Base-by-base conservation (phyloP, 2,888 invertebrate species). In the Balanococcus diminutus region DNA sequence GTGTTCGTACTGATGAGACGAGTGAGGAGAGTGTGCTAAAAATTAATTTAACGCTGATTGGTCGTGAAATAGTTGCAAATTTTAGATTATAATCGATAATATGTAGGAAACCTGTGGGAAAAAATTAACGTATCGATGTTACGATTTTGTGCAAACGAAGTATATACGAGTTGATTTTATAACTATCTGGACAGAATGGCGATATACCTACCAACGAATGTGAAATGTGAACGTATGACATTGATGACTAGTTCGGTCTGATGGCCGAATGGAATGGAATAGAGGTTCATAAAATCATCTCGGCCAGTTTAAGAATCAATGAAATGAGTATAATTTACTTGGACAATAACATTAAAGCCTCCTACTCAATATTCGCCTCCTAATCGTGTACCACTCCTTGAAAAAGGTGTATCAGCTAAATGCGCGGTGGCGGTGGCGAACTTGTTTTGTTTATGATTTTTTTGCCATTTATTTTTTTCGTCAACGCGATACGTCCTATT, bases 341-440 rank as follows among this genome's bases (percentile, higher is more conserved):
- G 31, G 25, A 72, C 72, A 72, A 72, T 72, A 72, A 72, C 72
- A 72, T 72, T 72, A 72, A n/a, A 72, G 72, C 72, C 72, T 72
- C 72, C 72, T 72, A 72, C 72, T 72, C 31, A 72, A 72, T 72
- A 31, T 72, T 72, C 72, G 72, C 72, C 72, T 72, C 72, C 72
- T 31, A 72, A 72, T 31, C 72, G 25, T 31, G 72, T 72, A 72
- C 72, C 72, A 72, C 72, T 72, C 72, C 72, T 72, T 14, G 25
- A 72, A 56, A n/a, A 56, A 72, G 72, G 31, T 72, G 84, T 84
- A 67, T 72, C 67, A 28, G 39, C 25, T 39, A 39, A 39, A 72
- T 72, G 11, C 72, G 72, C 22, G 84, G n/a, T 8, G 36, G 36
- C 36, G 36, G 36, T 36, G 42, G 42, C 42, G 42, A n/a, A n/a